phyloP scores from a whole-genome alignment of 2,888 invertebrate genomes.

The Syrphus vitripennis region DNA sequence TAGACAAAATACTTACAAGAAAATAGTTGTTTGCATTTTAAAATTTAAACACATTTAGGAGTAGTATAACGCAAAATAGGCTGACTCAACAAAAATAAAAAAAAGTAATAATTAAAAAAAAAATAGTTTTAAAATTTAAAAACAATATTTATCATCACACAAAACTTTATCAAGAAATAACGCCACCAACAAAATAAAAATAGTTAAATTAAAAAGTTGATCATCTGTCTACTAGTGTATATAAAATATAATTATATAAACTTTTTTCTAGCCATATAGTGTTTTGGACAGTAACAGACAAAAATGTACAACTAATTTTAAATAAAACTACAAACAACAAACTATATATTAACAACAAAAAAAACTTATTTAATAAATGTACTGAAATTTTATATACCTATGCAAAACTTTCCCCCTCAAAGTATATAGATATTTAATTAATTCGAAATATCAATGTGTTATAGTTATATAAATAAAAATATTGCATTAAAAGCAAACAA shows the following conservation, averaged over 20 bases:
- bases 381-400: slow-evolving; percentile 68
- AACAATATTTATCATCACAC: slow-evolving; percentile 49
- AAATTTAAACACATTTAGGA: slow-evolving; percentile 37
- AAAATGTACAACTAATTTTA: slow-evolving; percentile 66
- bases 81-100: slow-evolving; percentile 35
- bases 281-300: slow-evolving; percentile 48
- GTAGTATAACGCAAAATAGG: slow-evolving; percentile 62
- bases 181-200: slow-evolving; percentile 50
- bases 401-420: slow-evolving; percentile 56
- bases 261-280: slow-evolving; percentile 37
- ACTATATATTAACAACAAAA: not conserved
- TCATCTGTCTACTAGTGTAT: slow-evolving; percentile 53
- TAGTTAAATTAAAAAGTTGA: slow-evolving; percentile 1
- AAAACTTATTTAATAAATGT: slow-evolving; percentile 47
- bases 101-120: not conserved
- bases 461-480: slow-evolving; percentile 17
- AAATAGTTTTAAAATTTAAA: slow-evolving; percentile 34
- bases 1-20: not conserved
- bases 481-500: slow-evolving; percentile 24
- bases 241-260: slow-evolving; percentile 18
- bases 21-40: slow-evolving; percentile 36
- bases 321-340: slow-evolving; percentile 8
- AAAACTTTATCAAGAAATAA: slow-evolving; percentile 56
- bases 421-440: slow-evolving; percentile 31
- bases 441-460: slow-evolving; percentile 65